Percentiles rank a stretch among this genome's conserved stretches.
Conservation (phyloP, 2,888 invertebrate genomes). For the Drosophila neonasuta region DNA sequence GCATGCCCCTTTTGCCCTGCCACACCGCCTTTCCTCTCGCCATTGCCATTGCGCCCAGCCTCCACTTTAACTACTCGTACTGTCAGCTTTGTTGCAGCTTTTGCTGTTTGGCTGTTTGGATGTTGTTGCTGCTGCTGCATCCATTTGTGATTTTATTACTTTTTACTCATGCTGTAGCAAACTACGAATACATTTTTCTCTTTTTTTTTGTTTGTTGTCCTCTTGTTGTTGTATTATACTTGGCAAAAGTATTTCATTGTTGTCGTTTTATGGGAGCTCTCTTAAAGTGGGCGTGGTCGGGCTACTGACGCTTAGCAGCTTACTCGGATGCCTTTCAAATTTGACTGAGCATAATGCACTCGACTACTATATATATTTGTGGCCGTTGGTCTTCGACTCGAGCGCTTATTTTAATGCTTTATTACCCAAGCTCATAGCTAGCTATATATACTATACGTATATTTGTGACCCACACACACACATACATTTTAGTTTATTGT, state of each 20-base stretch:
- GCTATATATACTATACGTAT: slow-evolving; percentile 4
- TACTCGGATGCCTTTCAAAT: slow-evolving; percentile 47
- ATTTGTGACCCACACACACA: slow-evolving; percentile 29
- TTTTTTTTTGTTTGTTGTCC: not conserved
- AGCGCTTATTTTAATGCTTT: slow-evolving; percentile 64
- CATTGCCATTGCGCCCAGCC: not conserved
- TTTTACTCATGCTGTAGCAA: slow-evolving; percentile 37
- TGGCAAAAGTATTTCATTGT: slow-evolving; percentile 62
- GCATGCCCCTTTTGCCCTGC: slow-evolving; percentile 1
- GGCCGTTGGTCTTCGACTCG: slow-evolving; percentile 17
- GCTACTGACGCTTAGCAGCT: slow-evolving; percentile 39
- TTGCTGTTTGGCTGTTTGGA: slow-evolving; percentile 2
- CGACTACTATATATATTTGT: slow-evolving; percentile 16
- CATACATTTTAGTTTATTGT: slow-evolving; percentile 29
- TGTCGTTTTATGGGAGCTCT: slow-evolving; percentile 40
- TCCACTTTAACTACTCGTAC: slow-evolving; percentile 1
- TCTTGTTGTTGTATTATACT: slow-evolving; percentile 13
- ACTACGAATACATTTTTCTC: slow-evolving; percentile 19
- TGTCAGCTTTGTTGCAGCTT: slow-evolving; percentile 58
- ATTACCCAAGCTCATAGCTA: slow-evolving; percentile 37
- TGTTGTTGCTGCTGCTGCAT: slow-evolving; percentile 60
- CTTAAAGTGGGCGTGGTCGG: slow-evolving; percentile 36
- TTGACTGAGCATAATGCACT: slow-evolving; percentile 52
- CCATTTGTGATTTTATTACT: slow-evolving; percentile 74
- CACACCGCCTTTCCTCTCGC: not conserved